Percentiles rank a stretch among this genome's conserved stretches.
phyloP scores from a whole-genome alignment of 2,113 vertebrate species.

The Archocentrus centrarchus region DNA sequence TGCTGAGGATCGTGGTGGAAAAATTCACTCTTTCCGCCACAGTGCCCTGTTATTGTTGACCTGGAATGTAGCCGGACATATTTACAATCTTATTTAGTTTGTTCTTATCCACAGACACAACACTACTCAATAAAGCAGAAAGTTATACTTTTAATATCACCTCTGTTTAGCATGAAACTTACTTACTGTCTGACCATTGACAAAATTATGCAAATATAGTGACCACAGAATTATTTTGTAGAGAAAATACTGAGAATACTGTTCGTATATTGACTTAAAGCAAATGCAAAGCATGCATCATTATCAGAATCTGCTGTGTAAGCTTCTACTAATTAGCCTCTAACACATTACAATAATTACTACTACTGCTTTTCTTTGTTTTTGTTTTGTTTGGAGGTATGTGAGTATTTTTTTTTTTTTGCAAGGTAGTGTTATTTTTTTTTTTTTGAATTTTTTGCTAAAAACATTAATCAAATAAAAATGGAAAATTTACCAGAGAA shows the following conservation, averaged over 20 bases:
- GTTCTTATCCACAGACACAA: not conserved
- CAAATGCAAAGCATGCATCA: not conserved
- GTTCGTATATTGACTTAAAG: not conserved
- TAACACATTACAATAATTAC: not conserved
- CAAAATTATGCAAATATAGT: too few species aligned
- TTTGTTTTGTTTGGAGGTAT: constrained; percentile 1
- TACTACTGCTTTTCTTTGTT: not conserved
- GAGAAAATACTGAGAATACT: too few species aligned
- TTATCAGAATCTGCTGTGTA: not conserved
- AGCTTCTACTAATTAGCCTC: not conserved
- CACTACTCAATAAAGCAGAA: not conserved
- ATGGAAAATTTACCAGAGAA: not conserved
- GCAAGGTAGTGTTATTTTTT: not conserved
- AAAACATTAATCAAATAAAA: not conserved
- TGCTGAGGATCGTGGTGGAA: not conserved
- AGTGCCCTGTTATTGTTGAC: not conserved
- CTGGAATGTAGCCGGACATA: not conserved
- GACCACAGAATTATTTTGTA: too few species aligned
- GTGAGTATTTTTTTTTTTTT: not conserved
- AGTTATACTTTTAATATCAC: not conserved
- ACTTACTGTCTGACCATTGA: too few species aligned
- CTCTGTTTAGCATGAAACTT: too few species aligned
- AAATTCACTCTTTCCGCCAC: not conserved
- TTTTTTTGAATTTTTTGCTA: not conserved
- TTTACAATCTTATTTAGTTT: not conserved